Base-by-base conservation (phyloP, 2,797 vertebrate species). In the Lutra lutra region DNA sequence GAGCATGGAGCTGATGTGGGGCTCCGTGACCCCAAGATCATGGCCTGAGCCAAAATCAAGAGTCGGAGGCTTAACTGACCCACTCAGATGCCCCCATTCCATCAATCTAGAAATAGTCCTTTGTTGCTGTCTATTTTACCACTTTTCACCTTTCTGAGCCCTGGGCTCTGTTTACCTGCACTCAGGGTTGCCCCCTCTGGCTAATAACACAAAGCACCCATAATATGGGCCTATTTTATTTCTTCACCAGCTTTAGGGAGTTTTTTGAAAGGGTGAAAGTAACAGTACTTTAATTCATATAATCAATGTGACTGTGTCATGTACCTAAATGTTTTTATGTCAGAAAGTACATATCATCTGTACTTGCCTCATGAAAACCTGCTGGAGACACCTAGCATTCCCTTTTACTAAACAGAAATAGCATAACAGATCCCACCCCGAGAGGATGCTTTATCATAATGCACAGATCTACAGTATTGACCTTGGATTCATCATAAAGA, bases 321-420 rank as follows among this genome's bases (percentile, higher is more conserved):
- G 17, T 54, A 1, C 75, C 27, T 91, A 48, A 89, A 80, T 7
- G 17, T 83, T 94, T 96, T 86, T 82, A 62, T 86, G 73, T 92
- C 38, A 54, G 70, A 80, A 75, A 93, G 7, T 15, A n/a, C 32
- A 27, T 40, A 56, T 82, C 21, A 27, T 78, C 78, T 97, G 23
- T 73, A 40, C 68, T 85, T 96, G 68, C 27, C 56, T 88, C 77
- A 79, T 92, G 79, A 86, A 79, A 94, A 48, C 32, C 58, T 46
- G 12, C 40, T 87, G 46, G 43, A 95, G 64, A 62, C 43, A 79
- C 25, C 91, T 96, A 84, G 20, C 77, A 58, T 48, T 68, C 23
- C 13, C 56, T 89, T 85, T 94, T 60, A 80, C 80, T 92, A 89
- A 95, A 60, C 8, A 89, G 89, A 91, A 95, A 40, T 72, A 88